phyloP scores from a whole-genome alignment of 2,888 invertebrate species.

The Dicranocentrus wangi region DNA sequence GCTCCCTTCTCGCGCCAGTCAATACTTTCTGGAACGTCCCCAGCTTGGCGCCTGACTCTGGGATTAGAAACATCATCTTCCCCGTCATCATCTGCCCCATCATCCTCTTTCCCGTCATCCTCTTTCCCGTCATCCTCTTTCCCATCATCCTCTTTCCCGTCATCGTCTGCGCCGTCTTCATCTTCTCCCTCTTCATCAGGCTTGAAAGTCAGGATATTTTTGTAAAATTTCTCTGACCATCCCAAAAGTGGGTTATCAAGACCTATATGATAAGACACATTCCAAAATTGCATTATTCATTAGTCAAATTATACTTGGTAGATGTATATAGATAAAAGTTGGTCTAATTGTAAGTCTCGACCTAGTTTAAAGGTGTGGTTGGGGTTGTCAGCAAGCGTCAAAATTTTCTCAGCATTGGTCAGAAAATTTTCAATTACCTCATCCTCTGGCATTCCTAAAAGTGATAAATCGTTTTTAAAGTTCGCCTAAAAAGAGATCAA shows the following conservation, averaged over 20 bases:
- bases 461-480: not conserved
- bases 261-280: not conserved
- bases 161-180: not conserved
- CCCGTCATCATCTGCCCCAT: not conserved
- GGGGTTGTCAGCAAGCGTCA: not conserved
- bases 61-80: not conserved
- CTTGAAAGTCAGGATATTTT: not conserved
- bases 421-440: conserved; percentile 2
- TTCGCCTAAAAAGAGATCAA: conserved; percentile 12
- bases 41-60: conserved; percentile 16
- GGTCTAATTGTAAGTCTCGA: not conserved
- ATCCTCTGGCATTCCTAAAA: not conserved
- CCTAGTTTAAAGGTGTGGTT: not conserved
- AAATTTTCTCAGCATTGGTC: not conserved
- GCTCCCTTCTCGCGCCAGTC: conserved; percentile 75
- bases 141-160: too few species aligned
- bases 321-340: not conserved
- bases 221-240: conserved; percentile 10
- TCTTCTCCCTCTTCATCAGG: not conserved
- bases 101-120: too few species aligned
- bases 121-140: too few species aligned
- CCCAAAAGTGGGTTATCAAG: conserved; percentile 14
- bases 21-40: conserved; percentile 62
- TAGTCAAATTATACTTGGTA: not conserved
- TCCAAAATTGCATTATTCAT: not conserved